Evolutionary conservation across 2,888 invertebrate genomes (phyloP), one percentile per base, ranked within the genome.

Genomic region (Epistrophella euchroma): DNA sequence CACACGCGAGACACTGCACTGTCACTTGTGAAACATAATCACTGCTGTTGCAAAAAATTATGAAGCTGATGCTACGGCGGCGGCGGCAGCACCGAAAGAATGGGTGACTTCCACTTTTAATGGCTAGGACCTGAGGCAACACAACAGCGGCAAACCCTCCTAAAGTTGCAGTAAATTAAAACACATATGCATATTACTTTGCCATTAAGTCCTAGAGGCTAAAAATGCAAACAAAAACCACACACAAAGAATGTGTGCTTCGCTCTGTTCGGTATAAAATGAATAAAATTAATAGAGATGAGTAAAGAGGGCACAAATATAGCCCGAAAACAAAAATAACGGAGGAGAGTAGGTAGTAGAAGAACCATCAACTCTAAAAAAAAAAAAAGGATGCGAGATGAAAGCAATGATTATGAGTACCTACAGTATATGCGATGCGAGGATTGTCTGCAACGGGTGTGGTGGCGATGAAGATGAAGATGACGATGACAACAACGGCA

Each of bases 161-260:
- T 78, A 74, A 77, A 86, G 86, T 78, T 86, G 86, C 86, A 86
- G 77, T 86, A 86, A 86, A 86, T 86, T 86, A 86, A 86, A 86
- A 86, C 82, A 82, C 86, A 86, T 82, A 86, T 82, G 86, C 82
- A 86, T 82, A 86, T 86, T 82, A 86, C 86, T 86, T 86, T 86
- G 82, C 82, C 82, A 86, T 86, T 86, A 86, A 82, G 86, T 78
- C 77, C 81, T 82, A 50, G 73, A 74, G 86, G 77, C 86, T 77
- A 74, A 86, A 77, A 86, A 77, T 82, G 82, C 86, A 86, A 86
- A 82, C 86, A 86, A 86, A 86, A 86, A 78, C 82, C 86, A 37
- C 81, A 74, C 77, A 78, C 78, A 82, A 78, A 78, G 82, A 82
- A 82, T 78, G 77, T 71, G 37, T 64, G 40, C 73, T 60, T 32